Conservation (phyloP, 2,888 invertebrate genomes). For the Dascillus cervinus region DNA sequence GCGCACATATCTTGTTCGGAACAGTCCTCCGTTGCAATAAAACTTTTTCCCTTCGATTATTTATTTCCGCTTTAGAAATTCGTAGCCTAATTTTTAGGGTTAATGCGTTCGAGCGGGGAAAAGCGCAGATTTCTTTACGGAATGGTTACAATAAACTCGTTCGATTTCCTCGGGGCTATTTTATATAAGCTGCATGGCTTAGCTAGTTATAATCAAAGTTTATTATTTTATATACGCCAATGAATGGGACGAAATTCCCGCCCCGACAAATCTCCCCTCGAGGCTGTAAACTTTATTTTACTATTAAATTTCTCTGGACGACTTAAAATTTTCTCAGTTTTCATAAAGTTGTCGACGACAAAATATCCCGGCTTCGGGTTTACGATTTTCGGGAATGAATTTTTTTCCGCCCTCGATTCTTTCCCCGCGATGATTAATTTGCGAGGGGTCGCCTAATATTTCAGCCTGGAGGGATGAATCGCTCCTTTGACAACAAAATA, state of each 20-base stretch:
- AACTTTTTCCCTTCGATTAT: slow-evolving; percentile 17
- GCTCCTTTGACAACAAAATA: too few species aligned
- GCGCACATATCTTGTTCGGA: too few species aligned
- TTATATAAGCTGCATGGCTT: slow-evolving; percentile 14
- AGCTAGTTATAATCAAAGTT: slow-evolving; percentile 21
- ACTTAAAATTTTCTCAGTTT: slow-evolving; percentile 18
- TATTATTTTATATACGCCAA: slow-evolving; percentile 25
- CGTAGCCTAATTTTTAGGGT: too few species aligned
- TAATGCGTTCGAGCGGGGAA: too few species aligned
- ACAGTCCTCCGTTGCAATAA: too few species aligned
- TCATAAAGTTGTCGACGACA: slow-evolving; percentile 21
- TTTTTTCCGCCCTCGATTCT: too few species aligned
- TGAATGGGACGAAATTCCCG: slow-evolving; percentile 19
- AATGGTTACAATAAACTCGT: too few species aligned
- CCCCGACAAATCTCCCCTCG: too few species aligned
- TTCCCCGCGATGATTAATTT: too few species aligned
- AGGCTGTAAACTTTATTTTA: slow-evolving; percentile 24
- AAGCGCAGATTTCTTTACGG: too few species aligned
- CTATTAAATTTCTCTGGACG: slow-evolving; percentile 23
- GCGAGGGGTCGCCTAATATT: too few species aligned
- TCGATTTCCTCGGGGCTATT: slow-evolving; percentile 12
- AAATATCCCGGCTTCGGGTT: slow-evolving; percentile 4
- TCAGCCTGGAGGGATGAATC: too few species aligned
- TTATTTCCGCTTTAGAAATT: slow-evolving; percentile 9
- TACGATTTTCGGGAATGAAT: background rate